Evolutionary conservation across 1,140 invertebrate species (phyloP).

Genomic region (Myzus persicae): DNA sequence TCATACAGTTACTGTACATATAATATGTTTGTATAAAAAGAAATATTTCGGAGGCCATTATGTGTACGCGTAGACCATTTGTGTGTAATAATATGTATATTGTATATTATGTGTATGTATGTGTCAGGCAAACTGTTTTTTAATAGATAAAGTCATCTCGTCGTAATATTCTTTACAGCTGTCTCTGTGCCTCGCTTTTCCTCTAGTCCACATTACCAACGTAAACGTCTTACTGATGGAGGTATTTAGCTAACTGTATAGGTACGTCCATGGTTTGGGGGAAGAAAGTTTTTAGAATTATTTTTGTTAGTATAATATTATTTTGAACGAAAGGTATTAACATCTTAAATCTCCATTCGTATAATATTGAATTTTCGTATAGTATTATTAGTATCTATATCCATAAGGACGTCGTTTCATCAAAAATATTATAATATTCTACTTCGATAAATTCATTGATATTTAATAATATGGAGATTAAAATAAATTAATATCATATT

Average conservation of each 20-base stretch:
- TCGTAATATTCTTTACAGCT: slow-evolving; percentile 6
- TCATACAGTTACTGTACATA: neutral
- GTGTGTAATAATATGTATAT: neutral
- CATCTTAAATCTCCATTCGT: neutral
- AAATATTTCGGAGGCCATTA: slow-evolving; percentile 38
- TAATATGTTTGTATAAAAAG: slow-evolving; percentile 17
- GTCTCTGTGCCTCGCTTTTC: too few relatives aligned
- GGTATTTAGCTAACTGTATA: neutral
- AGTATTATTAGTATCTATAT: neutral
- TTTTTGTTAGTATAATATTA: neutral
- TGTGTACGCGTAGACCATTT: neutral
- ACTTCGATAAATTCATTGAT: neutral
- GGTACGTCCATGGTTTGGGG: neutral
- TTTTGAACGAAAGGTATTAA: neutral
- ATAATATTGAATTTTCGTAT: neutral
- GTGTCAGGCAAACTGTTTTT: slow-evolving; percentile 44
- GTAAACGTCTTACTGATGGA: slow-evolving; percentile 14
- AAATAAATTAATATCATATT: neutral
- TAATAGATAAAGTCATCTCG: slow-evolving; percentile 48
- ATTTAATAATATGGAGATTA: neutral
- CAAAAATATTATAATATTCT: neutral
- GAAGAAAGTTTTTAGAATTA: neutral
- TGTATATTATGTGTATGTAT: neutral
- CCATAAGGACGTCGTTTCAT: neutral
- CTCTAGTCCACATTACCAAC: slow-evolving; percentile 3